Percentiles rank a stretch among this genome's conserved stretches.
phyloP scores from a whole-genome alignment of 2,113 vertebrate genomes.

The Ahaetulla prasina region DNA sequence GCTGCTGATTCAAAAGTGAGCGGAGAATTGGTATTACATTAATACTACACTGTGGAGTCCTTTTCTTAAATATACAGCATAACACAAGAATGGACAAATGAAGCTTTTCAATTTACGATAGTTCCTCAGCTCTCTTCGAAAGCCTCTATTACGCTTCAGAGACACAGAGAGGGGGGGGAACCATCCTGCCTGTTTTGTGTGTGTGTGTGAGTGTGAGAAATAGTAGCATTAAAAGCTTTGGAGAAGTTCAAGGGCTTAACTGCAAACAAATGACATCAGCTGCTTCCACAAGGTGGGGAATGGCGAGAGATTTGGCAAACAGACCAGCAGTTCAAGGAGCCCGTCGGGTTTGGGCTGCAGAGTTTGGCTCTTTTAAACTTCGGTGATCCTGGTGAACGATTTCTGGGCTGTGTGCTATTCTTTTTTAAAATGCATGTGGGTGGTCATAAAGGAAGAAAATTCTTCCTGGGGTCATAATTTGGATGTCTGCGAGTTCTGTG shows the following conservation, averaged over 20 bases:
- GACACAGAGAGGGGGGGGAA: background rate
- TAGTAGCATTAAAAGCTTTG: background rate
- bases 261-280: slow-evolving; percentile 40
- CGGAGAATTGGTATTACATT: background rate
- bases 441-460: slow-evolving; percentile 27
- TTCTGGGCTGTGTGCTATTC: background rate
- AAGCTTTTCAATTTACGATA: background rate
- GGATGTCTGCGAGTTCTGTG: slow-evolving; percentile 68
- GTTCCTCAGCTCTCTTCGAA: background rate
- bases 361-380: background rate
- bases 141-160: background rate
- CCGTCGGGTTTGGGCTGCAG: background rate
- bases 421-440: background rate
- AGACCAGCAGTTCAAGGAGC: background rate
- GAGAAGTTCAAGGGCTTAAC: slow-evolving; percentile 45
- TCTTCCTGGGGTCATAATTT: slow-evolving; percentile 43
- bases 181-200: background rate
- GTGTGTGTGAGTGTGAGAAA: background rate
- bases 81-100: background rate
- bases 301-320: slow-evolving; percentile 38
- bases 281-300: slow-evolving; percentile 41
- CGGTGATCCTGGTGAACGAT: background rate
- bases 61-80: background rate
- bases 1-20: background rate
- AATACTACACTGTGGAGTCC: background rate